Conservation (phyloP, 2,113 vertebrate species). For the Pungitius pungitius region DNA sequence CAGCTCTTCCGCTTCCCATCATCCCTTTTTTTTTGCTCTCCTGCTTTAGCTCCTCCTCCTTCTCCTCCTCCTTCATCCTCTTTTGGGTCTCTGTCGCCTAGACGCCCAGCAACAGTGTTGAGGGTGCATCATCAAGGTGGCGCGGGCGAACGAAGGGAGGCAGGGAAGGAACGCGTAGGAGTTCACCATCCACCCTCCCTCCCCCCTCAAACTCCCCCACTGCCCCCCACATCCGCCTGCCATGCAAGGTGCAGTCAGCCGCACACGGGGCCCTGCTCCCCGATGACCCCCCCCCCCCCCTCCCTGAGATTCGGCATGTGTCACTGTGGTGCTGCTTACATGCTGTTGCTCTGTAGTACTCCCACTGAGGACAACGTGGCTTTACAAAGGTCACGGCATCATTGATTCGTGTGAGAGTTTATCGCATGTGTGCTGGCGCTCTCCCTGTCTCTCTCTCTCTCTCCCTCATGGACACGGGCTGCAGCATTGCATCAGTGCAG, state of each 20-base stretch:
- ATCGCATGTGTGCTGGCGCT: conserved; percentile 33
- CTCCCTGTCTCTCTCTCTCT: not conserved
- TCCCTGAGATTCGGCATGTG: conserved; percentile 61
- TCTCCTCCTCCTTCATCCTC: conserved; percentile 44
- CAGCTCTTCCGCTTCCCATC: conserved; percentile 59
- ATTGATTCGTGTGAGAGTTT: conserved; percentile 80
- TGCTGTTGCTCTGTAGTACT: conserved; percentile 66
- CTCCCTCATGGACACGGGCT: conserved; percentile 15
- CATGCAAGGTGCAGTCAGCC: conserved; percentile 63
- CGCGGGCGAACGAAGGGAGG: conserved; percentile 40
- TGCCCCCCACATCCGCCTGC: conserved; percentile 37
- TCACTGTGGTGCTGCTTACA: conserved; percentile 65
- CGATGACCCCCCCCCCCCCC: conserved; percentile 51
- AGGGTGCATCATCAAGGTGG: conserved; percentile 63
- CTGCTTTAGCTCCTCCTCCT: conserved; percentile 57
- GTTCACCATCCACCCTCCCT: conserved; percentile 5
- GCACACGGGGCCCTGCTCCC: conserved; percentile 59
- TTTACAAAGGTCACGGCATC: conserved; percentile 68
- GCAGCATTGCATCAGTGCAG: conserved; percentile 1
- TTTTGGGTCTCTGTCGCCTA: conserved; percentile 74
- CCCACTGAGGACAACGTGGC: conserved; percentile 65
- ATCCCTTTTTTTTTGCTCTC: conserved; percentile 47
- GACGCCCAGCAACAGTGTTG: conserved; percentile 76
- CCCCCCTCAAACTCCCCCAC: not conserved
- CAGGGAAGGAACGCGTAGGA: conserved; percentile 32